Base-by-base conservation (phyloP, 2,797 vertebrate genomes). In the Cyclura pinguis region DNA sequence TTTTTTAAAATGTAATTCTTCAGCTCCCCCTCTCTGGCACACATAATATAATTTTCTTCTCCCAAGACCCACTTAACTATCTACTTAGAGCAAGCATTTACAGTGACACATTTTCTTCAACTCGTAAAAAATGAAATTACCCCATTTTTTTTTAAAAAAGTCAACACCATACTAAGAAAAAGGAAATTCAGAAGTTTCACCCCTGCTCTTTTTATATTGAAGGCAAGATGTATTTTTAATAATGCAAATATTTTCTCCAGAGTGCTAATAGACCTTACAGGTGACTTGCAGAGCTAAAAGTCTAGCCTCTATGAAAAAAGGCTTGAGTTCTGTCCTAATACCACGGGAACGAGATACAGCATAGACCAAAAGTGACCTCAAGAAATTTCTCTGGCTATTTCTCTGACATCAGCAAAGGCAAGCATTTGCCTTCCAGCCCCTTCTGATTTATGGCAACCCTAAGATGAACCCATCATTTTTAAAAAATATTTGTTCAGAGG, bases 31-130 rank as follows among this genome's bases (percentile, higher is more conserved):
- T 6, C 24, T 29, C 3, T 27, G 24, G 13, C 47, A 32, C 18
- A 78, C 29, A 22, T 22, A 47, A 50, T 5, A 50, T 78, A 50
- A 78, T 50, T 78, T 77, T 78, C 76, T 47, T 77, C 20, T 42
- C 38, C 47, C 4, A 24, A 47, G 27, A 47, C 76, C 24, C 42
- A 29, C 29, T 78, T 78, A 78, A 78, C 42, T 78, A 78, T 78
- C 76, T 78, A 78, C 47, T 78, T 27, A 78, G 76, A 78, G 76
- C 42, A 50, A 78, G 35, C 38, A 78, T 78, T 78, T 78, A 78
- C 50, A 4, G 47, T 5, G 42, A 76, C 74, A 76, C 22, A 50
- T 50, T 78, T 78, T 78, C 24, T 50, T 78, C 76, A 27, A 27
- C 76, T 78, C 76, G 29, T 27, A 50, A 50, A 77, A 77, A 50